Evolutionary conservation across 2,113 vertebrate species (phyloP), one percentile per base, ranked within the genome.

Genomic region (Ibidorhyncha struthersii): DNA sequence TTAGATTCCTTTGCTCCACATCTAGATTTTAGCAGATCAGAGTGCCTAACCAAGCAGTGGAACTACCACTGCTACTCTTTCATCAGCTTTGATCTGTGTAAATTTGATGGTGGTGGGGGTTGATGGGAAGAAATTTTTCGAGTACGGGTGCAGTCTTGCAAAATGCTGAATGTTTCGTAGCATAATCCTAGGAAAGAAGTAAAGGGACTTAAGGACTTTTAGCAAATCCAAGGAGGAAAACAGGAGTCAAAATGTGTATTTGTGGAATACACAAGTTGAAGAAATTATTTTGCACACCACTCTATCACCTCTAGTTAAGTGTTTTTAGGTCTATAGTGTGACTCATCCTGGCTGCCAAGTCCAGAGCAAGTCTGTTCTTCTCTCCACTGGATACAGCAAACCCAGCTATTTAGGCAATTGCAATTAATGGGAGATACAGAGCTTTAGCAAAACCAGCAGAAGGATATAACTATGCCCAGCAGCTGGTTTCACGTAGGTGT

Each of bases 11-110:
- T 95, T 94, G 58, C 93, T 95, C 55, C 41, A 20, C 86, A 91
- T 95, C 89, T 93, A 84, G 74, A 89, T 85, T 95, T 82, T 45
- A 87, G 73, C 45, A 95, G 78, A 96, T 92, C 96, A 97, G 94
- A 94, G 93, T 82, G 93, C 84, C 95, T 86, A 95, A 63, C 85
- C 88, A 96, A 95, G 66, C 85, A 90, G 87, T 83, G 61, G 86
- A 90, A 92, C 80, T 81, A 94, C 86, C 77, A 71, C 73, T 88
- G 92, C 50, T 86, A 36, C 71, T 66, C 65, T 93, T 93, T 97
- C 41, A 85, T 58, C 84, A 55, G 53, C 90, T 93, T 92, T 93
- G 61, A 89, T 91, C 79, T 90, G 25, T 81, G 50, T 69, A 61
- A 83, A 41, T 74, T n/a, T 76, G 7, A 40, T 40, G 4, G 6